Conservation (phyloP, 2,888 invertebrate species). For the Drosophila algonquin region DNA sequence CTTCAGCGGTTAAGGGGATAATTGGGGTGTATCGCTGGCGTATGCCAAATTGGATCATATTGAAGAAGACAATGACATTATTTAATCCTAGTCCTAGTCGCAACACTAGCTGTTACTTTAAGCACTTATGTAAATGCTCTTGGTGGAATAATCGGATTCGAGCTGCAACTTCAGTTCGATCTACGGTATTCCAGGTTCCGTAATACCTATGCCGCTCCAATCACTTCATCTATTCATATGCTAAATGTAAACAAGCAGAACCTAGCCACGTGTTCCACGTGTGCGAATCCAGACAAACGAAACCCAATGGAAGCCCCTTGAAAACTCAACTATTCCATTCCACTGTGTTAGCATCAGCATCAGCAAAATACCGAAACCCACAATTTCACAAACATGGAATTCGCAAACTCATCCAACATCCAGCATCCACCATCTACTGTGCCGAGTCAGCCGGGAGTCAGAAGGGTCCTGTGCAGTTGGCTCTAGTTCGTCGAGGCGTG, state of each 20-base stretch:
- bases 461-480: slow-evolving; percentile 20
- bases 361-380: slow-evolving; percentile 30
- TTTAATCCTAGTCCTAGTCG: not conserved
- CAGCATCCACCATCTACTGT: slow-evolving; percentile 24
- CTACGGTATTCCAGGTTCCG: not conserved
- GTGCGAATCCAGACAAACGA: no score
- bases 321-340: slow-evolving; percentile 37
- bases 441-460: slow-evolving; percentile 10
- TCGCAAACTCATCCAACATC: slow-evolving; percentile 39
- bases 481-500: slow-evolving; percentile 53
- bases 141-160: not conserved
- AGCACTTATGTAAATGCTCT: no score
- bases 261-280: not conserved
- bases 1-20: not conserved
- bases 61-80: not conserved
- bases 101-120: not conserved
- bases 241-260: not conserved
- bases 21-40: no score
- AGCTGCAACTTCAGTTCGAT: not conserved
- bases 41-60: no score
- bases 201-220: not conserved
- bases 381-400: slow-evolving; percentile 39
- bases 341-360: not conserved
- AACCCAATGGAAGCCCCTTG: slow-evolving; percentile 9
- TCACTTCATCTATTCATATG: not conserved